These are phyloP conservation scores for Pinna nobilis DNA, from an alignment of 1,140 invertebrate species.

Conservation along the genomic window DNA sequence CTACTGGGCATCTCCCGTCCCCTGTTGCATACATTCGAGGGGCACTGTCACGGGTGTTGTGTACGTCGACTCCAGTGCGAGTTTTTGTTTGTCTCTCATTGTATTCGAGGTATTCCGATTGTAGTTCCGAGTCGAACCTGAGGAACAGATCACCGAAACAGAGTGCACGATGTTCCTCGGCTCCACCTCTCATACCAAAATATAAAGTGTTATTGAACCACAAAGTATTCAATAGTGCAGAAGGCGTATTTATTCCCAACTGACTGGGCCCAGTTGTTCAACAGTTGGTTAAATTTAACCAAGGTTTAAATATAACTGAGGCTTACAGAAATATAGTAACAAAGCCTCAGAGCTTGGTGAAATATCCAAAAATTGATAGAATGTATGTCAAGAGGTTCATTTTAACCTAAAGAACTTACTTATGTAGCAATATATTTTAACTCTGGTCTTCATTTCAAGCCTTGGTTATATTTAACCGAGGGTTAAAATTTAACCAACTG, in stretches of 20 bases:
- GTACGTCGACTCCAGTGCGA: not conserved
- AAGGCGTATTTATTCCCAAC: not conserved
- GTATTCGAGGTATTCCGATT: conserved; percentile 4
- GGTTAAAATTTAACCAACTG: no score
- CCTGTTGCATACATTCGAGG: conserved; percentile 21
- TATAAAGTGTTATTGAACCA: conserved; percentile 14
- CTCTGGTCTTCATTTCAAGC: no score
- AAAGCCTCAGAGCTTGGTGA: no score
- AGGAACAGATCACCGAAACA: conserved; percentile 11
- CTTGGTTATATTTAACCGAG: no score
- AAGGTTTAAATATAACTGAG: no score
- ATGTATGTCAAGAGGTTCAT: no score
- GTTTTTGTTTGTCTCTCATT: conserved; percentile 27
- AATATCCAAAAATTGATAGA: no score
- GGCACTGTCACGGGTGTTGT: not conserved
- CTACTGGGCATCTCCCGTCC: not conserved
- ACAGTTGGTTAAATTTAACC: no score
- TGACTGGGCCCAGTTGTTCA: no score
- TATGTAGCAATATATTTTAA: no score
- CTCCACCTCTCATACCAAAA: conserved; percentile 23
- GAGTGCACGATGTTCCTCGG: conserved; percentile 3
- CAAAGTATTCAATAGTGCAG: conserved; percentile 9
- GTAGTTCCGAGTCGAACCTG: not conserved
- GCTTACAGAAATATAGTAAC: no score
- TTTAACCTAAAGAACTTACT: no score